Evolutionary conservation across 2,888 invertebrate genomes (phyloP).

Genomic region (Nasonovia ribisnigri): DNA sequence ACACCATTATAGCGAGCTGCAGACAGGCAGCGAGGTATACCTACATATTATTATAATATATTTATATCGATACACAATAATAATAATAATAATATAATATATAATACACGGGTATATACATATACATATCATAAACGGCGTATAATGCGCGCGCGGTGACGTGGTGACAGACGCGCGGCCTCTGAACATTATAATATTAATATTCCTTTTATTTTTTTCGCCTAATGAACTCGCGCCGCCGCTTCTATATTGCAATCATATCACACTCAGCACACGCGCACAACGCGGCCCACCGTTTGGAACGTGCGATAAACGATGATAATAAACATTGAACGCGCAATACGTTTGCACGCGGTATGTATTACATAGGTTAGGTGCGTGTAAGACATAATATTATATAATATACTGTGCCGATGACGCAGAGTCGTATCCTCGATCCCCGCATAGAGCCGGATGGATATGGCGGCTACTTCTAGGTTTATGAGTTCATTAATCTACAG

Average conservation of each 20-base stretch:
- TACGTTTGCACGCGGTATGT: background rate
- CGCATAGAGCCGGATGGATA: no score
- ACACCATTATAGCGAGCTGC: background rate
- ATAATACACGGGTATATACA: background rate
- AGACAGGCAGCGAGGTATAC: background rate
- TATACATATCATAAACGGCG: background rate
- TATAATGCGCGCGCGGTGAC: background rate
- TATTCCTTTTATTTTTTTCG: conserved; percentile 5
- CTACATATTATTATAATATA: no score
- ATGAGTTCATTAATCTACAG: no score
- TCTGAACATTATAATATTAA: background rate
- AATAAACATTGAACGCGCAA: background rate
- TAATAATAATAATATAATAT: conserved; percentile 5
- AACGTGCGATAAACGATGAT: background rate
- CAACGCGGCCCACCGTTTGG: background rate
- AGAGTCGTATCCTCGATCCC: background rate
- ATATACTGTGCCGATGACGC: background rate
- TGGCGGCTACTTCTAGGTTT: background rate
- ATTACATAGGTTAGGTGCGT: background rate
- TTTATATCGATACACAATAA: conserved; percentile 5
- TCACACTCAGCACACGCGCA: background rate
- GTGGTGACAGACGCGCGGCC: conserved; percentile 20
- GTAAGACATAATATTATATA: background rate
- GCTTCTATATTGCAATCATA: background rate
- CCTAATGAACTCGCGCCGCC: background rate